Evolutionary conservation across 2,888 invertebrate genomes (phyloP).

Genomic region (Sarcophaga rosellei): DNA sequence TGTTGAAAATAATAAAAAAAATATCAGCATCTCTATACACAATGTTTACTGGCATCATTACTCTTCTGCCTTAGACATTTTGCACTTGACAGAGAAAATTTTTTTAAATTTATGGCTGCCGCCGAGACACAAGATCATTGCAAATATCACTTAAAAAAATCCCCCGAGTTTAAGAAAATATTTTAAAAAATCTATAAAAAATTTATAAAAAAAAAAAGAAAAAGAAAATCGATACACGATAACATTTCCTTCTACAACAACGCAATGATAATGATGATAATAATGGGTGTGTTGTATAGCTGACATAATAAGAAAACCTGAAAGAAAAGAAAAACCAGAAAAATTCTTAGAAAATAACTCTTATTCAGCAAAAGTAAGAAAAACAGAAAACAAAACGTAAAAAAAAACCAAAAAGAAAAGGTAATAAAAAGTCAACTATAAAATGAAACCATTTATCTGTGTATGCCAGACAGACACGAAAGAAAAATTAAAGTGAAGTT

Average conservation of each 20-base stretch:
- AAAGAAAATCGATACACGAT: no score
- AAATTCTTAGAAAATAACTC: conserved; percentile 24
- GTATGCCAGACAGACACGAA: background rate
- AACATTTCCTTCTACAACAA: conserved; percentile 1
- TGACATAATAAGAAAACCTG: conserved; percentile 30
- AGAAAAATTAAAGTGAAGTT: conserved; percentile 59
- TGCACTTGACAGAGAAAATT: conserved; percentile 56
- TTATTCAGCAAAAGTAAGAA: conserved; percentile 13
- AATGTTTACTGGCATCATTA: no score
- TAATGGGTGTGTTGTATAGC: conserved; percentile 44
- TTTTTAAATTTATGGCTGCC: no score
- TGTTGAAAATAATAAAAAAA: conserved; percentile 32
- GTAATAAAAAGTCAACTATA: background rate
- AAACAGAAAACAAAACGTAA: no score
- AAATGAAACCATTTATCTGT: background rate
- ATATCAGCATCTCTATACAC: background rate
- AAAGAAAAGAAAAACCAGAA: background rate
- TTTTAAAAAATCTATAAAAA: background rate
- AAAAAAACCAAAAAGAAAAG: background rate
- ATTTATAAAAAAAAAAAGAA: no score
- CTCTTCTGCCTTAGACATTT: background rate
- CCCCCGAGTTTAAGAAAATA: background rate
- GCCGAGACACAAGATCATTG: no score
- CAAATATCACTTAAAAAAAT: background rate
- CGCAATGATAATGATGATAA: background rate